Evolutionary conservation across 2,888 invertebrate genomes (phyloP).

Genomic region (Drosophila meridionalis): DNA sequence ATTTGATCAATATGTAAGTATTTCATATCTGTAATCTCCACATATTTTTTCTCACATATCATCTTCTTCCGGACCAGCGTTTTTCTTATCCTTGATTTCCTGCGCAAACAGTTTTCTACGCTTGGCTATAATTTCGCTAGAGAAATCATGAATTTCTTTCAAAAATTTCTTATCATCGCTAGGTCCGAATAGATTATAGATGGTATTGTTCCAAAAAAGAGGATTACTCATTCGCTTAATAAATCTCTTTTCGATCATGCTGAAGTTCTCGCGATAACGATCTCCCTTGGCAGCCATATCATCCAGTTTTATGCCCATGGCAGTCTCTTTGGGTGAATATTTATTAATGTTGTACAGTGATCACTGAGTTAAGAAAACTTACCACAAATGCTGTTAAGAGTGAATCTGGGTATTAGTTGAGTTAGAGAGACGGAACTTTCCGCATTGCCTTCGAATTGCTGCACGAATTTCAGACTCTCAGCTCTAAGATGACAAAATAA

Average conservation of each 20-base stretch:
- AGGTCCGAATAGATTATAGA: slow-evolving; percentile 62
- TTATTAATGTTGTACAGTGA: neutral
- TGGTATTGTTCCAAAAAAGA: slow-evolving; percentile 44
- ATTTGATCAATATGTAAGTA: neutral
- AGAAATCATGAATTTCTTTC: slow-evolving; percentile 72
- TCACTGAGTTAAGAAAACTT: slow-evolving; percentile 2
- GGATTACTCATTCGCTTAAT: slow-evolving; percentile 71
- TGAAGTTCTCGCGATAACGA: slow-evolving; percentile 69
- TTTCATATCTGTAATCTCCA: neutral
- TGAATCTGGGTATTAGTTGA: slow-evolving; percentile 77
- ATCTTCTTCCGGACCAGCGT: slow-evolving; percentile 30
- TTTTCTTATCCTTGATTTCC: slow-evolving; percentile 25
- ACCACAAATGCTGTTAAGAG: slow-evolving; percentile 80
- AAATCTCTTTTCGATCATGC: slow-evolving; percentile 70
- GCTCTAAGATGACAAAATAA: neutral
- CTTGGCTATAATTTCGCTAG: slow-evolving; percentile 79
- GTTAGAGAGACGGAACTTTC: slow-evolving; percentile 58
- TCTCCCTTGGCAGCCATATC: slow-evolving; percentile 75
- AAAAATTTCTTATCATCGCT: slow-evolving; percentile 50
- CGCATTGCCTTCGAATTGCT: slow-evolving; percentile 46
- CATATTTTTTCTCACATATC: slow-evolving; percentile 40
- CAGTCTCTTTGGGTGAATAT: slow-evolving; percentile 67
- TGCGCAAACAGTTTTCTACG: slow-evolving; percentile 60
- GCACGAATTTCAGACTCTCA: slow-evolving; percentile 62
- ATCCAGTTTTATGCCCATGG: slow-evolving; percentile 78